phyloP scores from a whole-genome alignment of 2,113 vertebrate species.

The Cairina moschata region DNA sequence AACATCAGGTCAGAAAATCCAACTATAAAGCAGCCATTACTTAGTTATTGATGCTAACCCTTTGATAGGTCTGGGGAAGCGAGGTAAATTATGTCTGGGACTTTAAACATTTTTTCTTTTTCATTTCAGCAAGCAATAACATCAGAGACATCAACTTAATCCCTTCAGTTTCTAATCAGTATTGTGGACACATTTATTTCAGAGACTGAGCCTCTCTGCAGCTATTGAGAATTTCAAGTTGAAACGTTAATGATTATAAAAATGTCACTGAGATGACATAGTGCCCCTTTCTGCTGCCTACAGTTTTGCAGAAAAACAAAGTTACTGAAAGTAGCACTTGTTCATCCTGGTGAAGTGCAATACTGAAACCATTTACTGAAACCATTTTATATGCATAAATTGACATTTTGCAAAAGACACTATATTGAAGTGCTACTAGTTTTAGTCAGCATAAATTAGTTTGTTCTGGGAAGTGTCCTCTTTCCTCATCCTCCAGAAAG shows the following conservation, averaged over 20 bases:
- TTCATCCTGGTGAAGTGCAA: not conserved
- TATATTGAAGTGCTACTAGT: not conserved
- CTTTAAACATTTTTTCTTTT: conserved; percentile 57
- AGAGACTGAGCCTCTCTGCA: not conserved
- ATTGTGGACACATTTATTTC: conserved; percentile 33
- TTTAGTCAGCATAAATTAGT: not conserved
- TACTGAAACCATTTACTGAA: not conserved
- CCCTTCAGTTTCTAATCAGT: conserved; percentile 58
- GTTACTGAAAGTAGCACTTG: not conserved
- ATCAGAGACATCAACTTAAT: conserved; percentile 51
- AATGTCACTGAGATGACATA: conserved; percentile 41
- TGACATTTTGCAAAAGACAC: not conserved
- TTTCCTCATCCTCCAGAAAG: not conserved
- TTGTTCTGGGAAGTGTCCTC: not conserved
- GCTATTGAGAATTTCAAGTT: conserved; percentile 44
- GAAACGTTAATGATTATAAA: conserved; percentile 52
- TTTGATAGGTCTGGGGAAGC: conserved; percentile 25
- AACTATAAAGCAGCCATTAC: conserved; percentile 36
- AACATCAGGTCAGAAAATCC: conserved; percentile 38
- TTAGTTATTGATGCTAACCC: conserved; percentile 51
- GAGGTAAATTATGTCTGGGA: not conserved
- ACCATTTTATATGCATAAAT: not conserved
- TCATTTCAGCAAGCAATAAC: conserved; percentile 58
- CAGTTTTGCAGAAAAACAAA: conserved; percentile 35
- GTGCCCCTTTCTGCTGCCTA: not conserved